phyloP scores from a whole-genome alignment of 2,888 invertebrate genomes.

The Acanthosepion esculentum region DNA sequence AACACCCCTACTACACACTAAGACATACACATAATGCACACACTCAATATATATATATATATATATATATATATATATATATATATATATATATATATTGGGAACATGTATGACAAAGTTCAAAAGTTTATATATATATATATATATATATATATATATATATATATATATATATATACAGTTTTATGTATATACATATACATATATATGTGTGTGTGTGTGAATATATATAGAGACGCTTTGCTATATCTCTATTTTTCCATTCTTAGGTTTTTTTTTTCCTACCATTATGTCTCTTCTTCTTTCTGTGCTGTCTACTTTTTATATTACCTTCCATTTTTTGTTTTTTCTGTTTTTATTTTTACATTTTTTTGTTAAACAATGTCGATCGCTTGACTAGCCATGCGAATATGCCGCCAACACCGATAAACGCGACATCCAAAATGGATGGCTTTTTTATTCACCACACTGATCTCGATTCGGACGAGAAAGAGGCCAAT shows the following conservation, averaged over 20 bases:
- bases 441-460: conserved; percentile 1
- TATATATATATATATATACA: neutral
- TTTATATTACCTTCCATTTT: neutral
- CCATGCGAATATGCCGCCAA: neutral
- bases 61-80: neutral
- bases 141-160: conserved; percentile 36
- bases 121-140: neutral
- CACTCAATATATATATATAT: too few species aligned
- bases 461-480: neutral
- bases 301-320: neutral
- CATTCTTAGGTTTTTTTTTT: neutral
- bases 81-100: too few species aligned
- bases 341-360: neutral
- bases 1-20: too few species aligned
- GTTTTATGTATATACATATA: too few species aligned
- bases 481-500: too few species aligned
- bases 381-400: neutral
- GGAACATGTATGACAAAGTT: too few species aligned
- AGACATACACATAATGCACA: too few species aligned
- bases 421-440: neutral
- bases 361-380: neutral
- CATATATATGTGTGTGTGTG: neutral
- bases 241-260: too few species aligned
- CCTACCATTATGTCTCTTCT: neutral
- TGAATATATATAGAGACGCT: neutral